Evolutionary conservation across 2,113 vertebrate genomes (phyloP).

Genomic region (Odobenus rosmarus): DNA sequence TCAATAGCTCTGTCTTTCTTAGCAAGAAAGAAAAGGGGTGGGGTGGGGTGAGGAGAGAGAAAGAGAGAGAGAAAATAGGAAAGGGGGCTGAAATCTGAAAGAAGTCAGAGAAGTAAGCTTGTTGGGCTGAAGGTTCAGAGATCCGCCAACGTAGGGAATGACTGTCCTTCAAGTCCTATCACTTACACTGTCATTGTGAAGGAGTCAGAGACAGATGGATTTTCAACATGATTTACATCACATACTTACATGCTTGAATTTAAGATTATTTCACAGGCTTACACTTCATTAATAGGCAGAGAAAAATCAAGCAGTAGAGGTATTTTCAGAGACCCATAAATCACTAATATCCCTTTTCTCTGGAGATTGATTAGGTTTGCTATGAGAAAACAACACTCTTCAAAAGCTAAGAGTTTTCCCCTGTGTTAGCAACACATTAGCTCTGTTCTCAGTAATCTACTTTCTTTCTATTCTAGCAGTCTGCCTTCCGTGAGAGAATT

Average conservation of each 20-base stretch:
- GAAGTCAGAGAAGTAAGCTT: conserved; percentile 36
- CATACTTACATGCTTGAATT: conserved; percentile 70
- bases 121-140: conserved; percentile 1
- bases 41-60: background rate
- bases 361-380: conserved; percentile 72
- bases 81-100: conserved; percentile 57
- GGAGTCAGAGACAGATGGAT: conserved; percentile 30
- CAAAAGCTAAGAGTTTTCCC: conserved; percentile 72
- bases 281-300: conserved; percentile 48
- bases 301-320: conserved; percentile 65
- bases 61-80: background rate
- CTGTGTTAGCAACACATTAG: conserved; percentile 57
- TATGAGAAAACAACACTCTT: conserved; percentile 70
- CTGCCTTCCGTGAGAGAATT: conserved; percentile 38
- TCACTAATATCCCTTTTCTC: conserved; percentile 80
- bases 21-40: background rate
- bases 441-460: conserved; percentile 71
- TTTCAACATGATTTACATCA: conserved; percentile 67
- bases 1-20: conserved; percentile 74
- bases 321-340: conserved; percentile 81
- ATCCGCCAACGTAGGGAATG: background rate
- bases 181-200: conserved; percentile 1
- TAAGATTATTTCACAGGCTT: conserved; percentile 73
- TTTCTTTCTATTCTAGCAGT: background rate
- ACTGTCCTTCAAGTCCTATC: conserved; percentile 33